Conservation (phyloP, 2,888 invertebrate genomes). For the Phlogophora meticulosa region DNA sequence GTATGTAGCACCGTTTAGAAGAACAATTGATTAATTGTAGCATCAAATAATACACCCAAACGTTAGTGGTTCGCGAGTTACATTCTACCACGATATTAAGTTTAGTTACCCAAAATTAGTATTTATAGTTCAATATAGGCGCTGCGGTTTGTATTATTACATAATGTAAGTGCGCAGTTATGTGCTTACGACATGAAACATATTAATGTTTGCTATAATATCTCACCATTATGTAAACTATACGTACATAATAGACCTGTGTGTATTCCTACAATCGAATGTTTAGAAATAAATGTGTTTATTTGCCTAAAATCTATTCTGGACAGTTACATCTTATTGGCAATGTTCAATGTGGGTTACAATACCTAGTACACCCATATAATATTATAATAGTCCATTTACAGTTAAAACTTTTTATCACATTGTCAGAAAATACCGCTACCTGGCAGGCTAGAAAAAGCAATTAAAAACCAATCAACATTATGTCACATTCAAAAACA, state of each 20-base stretch:
- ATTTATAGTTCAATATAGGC: not conserved
- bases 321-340: not conserved
- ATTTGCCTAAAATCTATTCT: slow-evolving; percentile 2
- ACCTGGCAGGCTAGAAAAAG: slow-evolving; percentile 43
- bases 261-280: slow-evolving; percentile 1
- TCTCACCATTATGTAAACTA: slow-evolving; percentile 14
- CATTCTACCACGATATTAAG: too few relatives aligned
- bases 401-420: slow-evolving; percentile 17
- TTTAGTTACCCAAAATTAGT: not conserved
- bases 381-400: too few relatives aligned
- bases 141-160: not conserved
- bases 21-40: too few relatives aligned
- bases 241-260: not conserved
- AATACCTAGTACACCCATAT: not conserved
- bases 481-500: slow-evolving; percentile 64
- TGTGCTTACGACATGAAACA: not conserved
- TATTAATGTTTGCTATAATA: slow-evolving; percentile 20
- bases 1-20: too few relatives aligned
- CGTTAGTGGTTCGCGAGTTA: too few relatives aligned
- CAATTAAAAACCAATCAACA: slow-evolving; percentile 45
- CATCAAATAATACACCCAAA: too few relatives aligned
- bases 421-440: not conserved
- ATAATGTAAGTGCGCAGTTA: not conserved
- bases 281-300: slow-evolving; percentile 1
- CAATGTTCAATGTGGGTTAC: not conserved